Base-by-base conservation (phyloP, 2,888 invertebrate species). In the Physocephala rufipes region DNA sequence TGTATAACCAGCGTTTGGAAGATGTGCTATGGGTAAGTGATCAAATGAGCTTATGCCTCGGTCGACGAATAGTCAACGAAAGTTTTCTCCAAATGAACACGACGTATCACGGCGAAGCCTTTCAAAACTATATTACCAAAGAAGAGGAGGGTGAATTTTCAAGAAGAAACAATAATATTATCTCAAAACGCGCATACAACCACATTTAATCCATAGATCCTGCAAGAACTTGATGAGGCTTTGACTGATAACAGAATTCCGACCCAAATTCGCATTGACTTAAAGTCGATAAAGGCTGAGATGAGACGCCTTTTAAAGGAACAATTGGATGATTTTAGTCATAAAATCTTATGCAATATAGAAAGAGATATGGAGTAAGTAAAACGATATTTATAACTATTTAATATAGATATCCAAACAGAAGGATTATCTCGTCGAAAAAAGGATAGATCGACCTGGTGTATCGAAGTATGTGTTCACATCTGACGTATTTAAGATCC, bases 361-460 rank as follows among this genome's bases (percentile, higher is more conserved):
- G 84, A 86, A 65, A 77, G 86, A 15, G 86, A 86, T 77, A 86
- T 86, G 86, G 82, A 83, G 85, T 86, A 74, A 76, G 84, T 79
- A 21, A 15, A 16, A 13, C 61, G n/a, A 9, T 43, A 5, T 21
- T 36, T 30, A 51, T 62, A 28, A n/a, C 9, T 55, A 36, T 19
- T 30, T 19, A n/a, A n/a, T n/a, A 36, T 21, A 24, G n/a, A 28
- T 59, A 4, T 19, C 19, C 36, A n/a, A n/a, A n/a, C n/a, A n/a
- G n/a, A n/a, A 43, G 19, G 12, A 24, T 28, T 45, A 58, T 65
- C 51, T 36, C 36, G 36, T 36, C 36, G 62, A 55, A 55, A 71
- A 9, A 53, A 86, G 86, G 75, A 79, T 78, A 53, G 84, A 83
- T 72, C 80, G 82, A 4, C 81, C 84, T 0, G 84, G 85, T 16